Conservation (phyloP, 1,140 invertebrate species). For the Macrocentrus cingulum region DNA sequence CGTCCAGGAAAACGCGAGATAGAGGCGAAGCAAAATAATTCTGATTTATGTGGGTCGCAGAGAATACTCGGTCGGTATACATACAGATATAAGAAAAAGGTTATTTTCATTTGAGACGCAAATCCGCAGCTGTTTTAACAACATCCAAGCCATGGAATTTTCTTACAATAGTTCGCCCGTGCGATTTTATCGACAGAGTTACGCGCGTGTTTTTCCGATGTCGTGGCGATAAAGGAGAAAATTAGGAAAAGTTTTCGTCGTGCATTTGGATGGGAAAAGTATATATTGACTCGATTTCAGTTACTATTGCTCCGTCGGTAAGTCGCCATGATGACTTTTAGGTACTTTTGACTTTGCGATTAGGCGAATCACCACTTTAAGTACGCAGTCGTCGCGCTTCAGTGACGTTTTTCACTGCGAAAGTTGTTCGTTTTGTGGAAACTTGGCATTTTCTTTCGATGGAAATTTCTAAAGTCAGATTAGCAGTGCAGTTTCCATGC, state of each 20-base stretch:
- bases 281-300: too few species aligned
- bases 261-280: too few species aligned
- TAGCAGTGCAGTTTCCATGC: background rate
- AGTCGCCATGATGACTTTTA: background rate
- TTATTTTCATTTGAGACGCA: conserved; percentile 20
- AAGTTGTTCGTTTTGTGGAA: conserved; percentile 2
- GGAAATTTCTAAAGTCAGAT: background rate
- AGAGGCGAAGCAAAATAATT: conserved; percentile 32
- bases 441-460: background rate
- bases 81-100: background rate
- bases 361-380: conserved; percentile 31
- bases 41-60: conserved; percentile 31
- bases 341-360: conserved; percentile 18
- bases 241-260: too few species aligned
- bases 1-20: conserved; percentile 28
- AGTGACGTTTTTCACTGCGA: conserved; percentile 6
- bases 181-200: conserved; percentile 2
- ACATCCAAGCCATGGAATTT: conserved; percentile 22
- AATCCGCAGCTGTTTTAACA: conserved; percentile 1
- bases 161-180: conserved; percentile 3
- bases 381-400: conserved; percentile 4
- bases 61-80: conserved; percentile 27
- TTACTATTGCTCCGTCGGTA: background rate
- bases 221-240: too few species aligned
- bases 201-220: conserved; percentile 1